These are phyloP conservation scores for Trichopoda pennipes DNA, from an alignment of 2,888 invertebrate species.

Conservation along the genomic window DNA sequence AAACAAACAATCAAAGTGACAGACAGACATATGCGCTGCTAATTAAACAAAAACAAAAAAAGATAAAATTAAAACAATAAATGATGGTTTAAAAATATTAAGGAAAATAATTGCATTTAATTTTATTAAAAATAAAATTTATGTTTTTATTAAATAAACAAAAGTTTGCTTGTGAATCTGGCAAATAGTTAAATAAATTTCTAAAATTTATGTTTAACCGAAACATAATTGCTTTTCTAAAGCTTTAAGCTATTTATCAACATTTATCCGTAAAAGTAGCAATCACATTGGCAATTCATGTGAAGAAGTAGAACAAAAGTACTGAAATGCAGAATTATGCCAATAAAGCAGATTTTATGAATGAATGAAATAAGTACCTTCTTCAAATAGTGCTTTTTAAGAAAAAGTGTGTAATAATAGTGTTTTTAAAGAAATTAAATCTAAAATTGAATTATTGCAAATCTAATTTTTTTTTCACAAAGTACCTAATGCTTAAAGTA, in stretches of 20 bases:
- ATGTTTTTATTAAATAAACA: conserved; percentile 30
- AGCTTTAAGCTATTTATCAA: conserved; percentile 42
- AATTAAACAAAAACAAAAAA: conserved; percentile 29
- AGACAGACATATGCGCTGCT: conserved; percentile 39
- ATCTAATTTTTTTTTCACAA: too few species aligned
- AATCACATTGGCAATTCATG: too few species aligned
- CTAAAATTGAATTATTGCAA: too few species aligned
- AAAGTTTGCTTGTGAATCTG: conserved; percentile 19
- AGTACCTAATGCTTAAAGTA: too few species aligned
- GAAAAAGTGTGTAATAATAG: too few species aligned
- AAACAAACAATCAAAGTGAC: conserved; percentile 34
- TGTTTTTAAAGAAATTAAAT: too few species aligned
- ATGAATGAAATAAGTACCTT: too few species aligned
- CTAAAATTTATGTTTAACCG: conserved; percentile 27
- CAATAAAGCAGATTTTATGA: too few species aligned
- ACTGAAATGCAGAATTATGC: too few species aligned
- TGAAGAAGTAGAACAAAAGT: too few species aligned
- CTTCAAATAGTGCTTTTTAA: too few species aligned
- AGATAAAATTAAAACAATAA: too few species aligned
- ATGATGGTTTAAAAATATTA: background rate
- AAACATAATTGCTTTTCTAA: conserved; percentile 12
- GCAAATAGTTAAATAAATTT: conserved; percentile 40
- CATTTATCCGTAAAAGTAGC: background rate
- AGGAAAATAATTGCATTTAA: conserved; percentile 5
- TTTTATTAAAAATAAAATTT: conserved; percentile 29